phyloP scores from a whole-genome alignment of 2,797 vertebrate genomes.

The Pogoniulus pusillus region DNA sequence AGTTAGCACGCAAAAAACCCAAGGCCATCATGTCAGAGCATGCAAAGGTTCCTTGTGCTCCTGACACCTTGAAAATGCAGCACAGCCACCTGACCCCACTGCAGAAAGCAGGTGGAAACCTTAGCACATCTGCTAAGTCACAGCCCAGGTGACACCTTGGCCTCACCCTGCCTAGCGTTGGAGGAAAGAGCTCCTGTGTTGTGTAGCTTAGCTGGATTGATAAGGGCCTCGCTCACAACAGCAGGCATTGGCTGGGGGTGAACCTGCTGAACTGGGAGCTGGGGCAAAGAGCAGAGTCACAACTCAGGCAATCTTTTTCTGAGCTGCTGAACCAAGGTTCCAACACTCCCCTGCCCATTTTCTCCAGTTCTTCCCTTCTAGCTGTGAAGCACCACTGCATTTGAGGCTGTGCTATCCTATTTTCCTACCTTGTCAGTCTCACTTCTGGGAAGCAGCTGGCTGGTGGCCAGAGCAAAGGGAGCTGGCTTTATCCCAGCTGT shows the following conservation, averaged over 20 bases:
- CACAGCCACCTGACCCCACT: background rate
- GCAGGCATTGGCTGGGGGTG: background rate
- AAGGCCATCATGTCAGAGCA: background rate
- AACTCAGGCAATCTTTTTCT: background rate
- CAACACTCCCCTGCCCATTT: constrained; percentile 21
- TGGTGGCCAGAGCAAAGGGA: constrained; percentile 28
- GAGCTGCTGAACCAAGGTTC: background rate
- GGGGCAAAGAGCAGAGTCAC: background rate
- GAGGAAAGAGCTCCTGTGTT: background rate
- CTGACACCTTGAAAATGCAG: background rate
- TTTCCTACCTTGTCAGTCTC: constrained; percentile 51
- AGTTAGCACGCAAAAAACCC: background rate
- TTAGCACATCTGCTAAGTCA: background rate
- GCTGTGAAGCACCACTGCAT: background rate
- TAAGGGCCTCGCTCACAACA: background rate
- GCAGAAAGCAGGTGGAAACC: background rate
- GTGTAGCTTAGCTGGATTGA: background rate
- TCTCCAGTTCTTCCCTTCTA: constrained; percentile 24
- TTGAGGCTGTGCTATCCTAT: constrained; percentile 21
- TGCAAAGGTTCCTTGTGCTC: background rate
- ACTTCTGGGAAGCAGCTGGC: constrained; percentile 30
- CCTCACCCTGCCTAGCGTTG: background rate
- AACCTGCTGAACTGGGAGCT: background rate
- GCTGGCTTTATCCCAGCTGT: constrained; percentile 55
- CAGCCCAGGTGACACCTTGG: background rate